Evolutionary conservation across 2,888 invertebrate species (phyloP), one percentile per base, ranked within the genome.

Genomic region (Hemithea aestivaria): DNA sequence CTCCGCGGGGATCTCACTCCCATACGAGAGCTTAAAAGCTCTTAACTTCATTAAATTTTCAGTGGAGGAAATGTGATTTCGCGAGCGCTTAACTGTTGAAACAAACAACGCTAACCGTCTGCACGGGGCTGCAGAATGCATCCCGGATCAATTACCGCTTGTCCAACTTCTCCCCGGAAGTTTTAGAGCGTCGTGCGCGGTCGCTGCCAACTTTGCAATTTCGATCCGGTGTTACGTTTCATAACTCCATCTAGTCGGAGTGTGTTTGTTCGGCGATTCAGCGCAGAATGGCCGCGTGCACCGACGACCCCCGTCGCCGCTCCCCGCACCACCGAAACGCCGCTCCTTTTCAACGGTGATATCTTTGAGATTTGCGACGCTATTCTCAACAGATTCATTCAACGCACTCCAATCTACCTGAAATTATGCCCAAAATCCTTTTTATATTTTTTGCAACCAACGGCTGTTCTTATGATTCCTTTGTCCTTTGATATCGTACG

Each of bases 81-180:
- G 41, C 34, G 27, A 47, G 33, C 45, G 48, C 40, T 31, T 32
- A 26, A 30, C 23, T 44, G 51, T 43, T 33, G 43, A 33, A 56
- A 60, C 62, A 66, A 68, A 69, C 63, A 65, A 64, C 38, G 51
- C 61, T 52, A 60, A 56, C 46, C 45, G 48, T 40, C 51, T 53
- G 49, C 56, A 59, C 58, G 11, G 27, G 53, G 60, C 56, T 57
- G 52, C 52, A 50, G 55, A 69, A 65, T 70, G 72, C 65, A 70
- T 59, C 55, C 54, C 50, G 55, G 66, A 66, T 74, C 70, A 63
- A 69, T 76, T 72, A 70, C 63, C 39, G 35, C 50, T 52, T 55
- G 51, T 40, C 43, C 51, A 66, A 66, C 59, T 63, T 54, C 34
- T 41, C 40, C 24, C 27, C 24, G 48, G 48, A 74, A 74, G 67